Base-by-base conservation (phyloP, 2,888 invertebrate genomes). In the Hemithea aestivaria region DNA sequence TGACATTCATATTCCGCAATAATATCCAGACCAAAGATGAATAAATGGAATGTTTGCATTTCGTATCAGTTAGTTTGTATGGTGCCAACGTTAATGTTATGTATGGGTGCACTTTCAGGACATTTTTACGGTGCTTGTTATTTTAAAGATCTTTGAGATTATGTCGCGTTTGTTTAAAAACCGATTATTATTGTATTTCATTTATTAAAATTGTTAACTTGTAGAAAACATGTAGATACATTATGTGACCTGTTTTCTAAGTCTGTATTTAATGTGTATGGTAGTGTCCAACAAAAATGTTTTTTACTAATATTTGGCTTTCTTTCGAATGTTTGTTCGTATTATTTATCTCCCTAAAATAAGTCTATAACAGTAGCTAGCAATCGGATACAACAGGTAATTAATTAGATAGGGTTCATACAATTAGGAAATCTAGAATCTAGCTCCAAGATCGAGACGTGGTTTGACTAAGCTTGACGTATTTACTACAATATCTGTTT, bases 1-100 rank as follows among this genome's bases (percentile, higher is more conserved):
- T 40, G 33, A 44, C 33, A 28, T 26, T 35, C 48, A 63, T 48
- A 60, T 67, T 64, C 67, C 60, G 67, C 70, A 70, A 72, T 74
- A 71, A 69, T 58, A 70, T 65, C 58, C 71, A 77, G 72, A 80
- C 83, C 83, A 83, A 83, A 82, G 83, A 82, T 71, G 47, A 53
- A 54, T 53, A 64, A 70, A 66, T 64, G 62, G 67, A 55, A 45
- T 44, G 60, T 73, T 60, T 65, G 63, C 67, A 67, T 66, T 64
- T 59, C 50, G 56, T 58, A 56, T 53, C 47, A 46, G 58, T 55
- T 63, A 65, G 73, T 65, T 68, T 71, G 66, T 63, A 65, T 56
- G 73, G 76, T 77, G 75, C 77, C 76, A 75, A 74, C 58, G 57
- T 67, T 57, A 41, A 57, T 56, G 42, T 44, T 47, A 40, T 50